Base-by-base conservation (phyloP, 1,140 invertebrate genomes). In the Phymorhynchus buccinoides region DNA sequence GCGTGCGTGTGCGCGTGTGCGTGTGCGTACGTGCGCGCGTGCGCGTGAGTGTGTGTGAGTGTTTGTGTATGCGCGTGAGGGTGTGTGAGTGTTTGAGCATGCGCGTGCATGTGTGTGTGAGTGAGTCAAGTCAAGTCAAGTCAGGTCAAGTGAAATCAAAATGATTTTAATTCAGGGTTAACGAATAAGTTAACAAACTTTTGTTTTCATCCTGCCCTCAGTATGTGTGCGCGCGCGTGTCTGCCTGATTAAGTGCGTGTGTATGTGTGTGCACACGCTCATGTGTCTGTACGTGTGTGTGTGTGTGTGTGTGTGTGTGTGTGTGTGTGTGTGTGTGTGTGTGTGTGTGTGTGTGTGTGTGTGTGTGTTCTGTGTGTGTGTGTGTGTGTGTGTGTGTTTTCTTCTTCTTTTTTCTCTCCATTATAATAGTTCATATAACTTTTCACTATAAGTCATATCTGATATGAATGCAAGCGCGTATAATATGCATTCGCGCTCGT, bases 321-420 rank as follows among this genome's bases (percentile, higher is more conserved):
- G 75, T 42, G 41, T 78, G 75, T n/a, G 22, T 44, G 75, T 78
- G 75, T 78, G 41, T 44, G 75, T 78, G 75, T 78, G 75, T 78
- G 75, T 42, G 39, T 42, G 75, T 3, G 3, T 39, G 0, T 78
- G 75, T 78, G 39, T 42, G 75, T 42, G 4, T 78, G 75, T 78
- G 39, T 78, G 37, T 42, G 7, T 78, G 75, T n/a, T 78, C 1
- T 78, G 39, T 78, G 22, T 44, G 27, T 77, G 75, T 78, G 39
- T 78, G 37, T 42, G 7, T 78, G 75, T 78, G 41, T 78, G 39
- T 78, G 22, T 44, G 27, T 77, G 75, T 42, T 32, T 9, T 6
- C 7, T 42, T 9, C 42, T 0, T 78, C 39, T 44, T 7, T 44
- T 30, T 42, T 9, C 27, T 6, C n/a, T n/a, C n/a, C n/a, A n/a